Evolutionary conservation across 2,888 invertebrate species (phyloP), one percentile per base, ranked within the genome.

Genomic region (Tetranychus piercei): DNA sequence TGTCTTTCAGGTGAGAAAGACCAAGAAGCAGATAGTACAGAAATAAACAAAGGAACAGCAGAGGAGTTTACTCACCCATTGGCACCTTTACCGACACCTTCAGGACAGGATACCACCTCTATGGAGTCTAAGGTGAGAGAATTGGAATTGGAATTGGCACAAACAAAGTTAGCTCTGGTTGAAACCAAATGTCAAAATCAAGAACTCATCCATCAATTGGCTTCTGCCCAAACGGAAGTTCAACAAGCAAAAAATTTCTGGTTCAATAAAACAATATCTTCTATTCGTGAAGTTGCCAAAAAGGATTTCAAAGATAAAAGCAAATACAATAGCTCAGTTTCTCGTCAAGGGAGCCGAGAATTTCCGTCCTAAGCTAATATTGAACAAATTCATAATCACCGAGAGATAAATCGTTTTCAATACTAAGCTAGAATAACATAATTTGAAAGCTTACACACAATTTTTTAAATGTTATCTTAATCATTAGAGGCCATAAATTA

Each of bases 81-180:
- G 34, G 34, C 34, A 34, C 34, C 34, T 34, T 34, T 34, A 34
- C 34, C 34, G 34, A 34, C 34, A 34, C 34, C 34, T 34, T 34
- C 34, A 34, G 34, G 34, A 34, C 34, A 34, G 34, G 34, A 34
- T 34, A 34, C 34, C 3, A 34, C 55, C 2, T 55, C 55, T 15
- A 55, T 55, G 55, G 55, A 9, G 15, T 55, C 55, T 3, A 55
- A 55, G 2, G 11, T 55, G 9, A 55, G 55, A 6, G 94, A 94
- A 81, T 84, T 99, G 22, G 99, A 99, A 82, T 85, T 96, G 76
- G 96, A 99, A 81, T 84, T 99, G 79, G 99, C 97, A 4, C 92
- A 94, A 82, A 94, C 96, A 0, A 99, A 99, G 83, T 85, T 99
- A 78, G 94, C 94, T 0, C 90, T 96, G 78, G 99, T 97, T 6